These are phyloP conservation scores for Beris chalybata DNA, from an alignment of 2,888 invertebrate genomes.

Conservation along the genomic window DNA sequence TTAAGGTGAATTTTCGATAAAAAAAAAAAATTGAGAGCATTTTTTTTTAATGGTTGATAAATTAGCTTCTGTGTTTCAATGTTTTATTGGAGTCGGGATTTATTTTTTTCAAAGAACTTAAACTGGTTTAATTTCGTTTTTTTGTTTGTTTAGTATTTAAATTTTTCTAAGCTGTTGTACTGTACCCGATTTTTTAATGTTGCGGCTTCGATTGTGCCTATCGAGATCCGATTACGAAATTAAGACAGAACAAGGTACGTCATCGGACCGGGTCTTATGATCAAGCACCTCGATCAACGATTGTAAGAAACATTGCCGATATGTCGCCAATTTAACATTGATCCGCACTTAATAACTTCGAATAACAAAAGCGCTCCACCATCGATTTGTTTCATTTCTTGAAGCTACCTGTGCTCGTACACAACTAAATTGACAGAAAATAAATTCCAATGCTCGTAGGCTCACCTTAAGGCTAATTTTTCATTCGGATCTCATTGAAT, in stretches of 20 bases:
- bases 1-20: slow-evolving; percentile 14
- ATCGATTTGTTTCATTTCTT: slow-evolving; percentile 20
- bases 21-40: slow-evolving; percentile 8
- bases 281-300: neutral
- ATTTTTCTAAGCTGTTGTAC: too few relatives aligned
- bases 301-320: slow-evolving; percentile 11
- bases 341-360: slow-evolving; percentile 20
- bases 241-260: neutral
- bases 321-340: slow-evolving; percentile 21
- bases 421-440: neutral
- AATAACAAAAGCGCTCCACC: slow-evolving; percentile 6
- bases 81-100: neutral
- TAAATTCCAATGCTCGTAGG: slow-evolving; percentile 6
- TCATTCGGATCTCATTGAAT: slow-evolving; percentile 23
- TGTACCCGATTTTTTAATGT: too few relatives aligned
- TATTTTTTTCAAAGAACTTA: neutral
- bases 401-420: slow-evolving; percentile 13
- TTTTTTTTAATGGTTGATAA: slow-evolving; percentile 24
- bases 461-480: slow-evolving; percentile 26
- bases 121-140: neutral
- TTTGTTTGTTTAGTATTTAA: too few relatives aligned
- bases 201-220: slow-evolving; percentile 8
- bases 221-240: slow-evolving; percentile 15
- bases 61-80: slow-evolving; percentile 28
- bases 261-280: neutral